phyloP scores from a whole-genome alignment of 2,888 invertebrate species.

The Drosophila phalerata region DNA sequence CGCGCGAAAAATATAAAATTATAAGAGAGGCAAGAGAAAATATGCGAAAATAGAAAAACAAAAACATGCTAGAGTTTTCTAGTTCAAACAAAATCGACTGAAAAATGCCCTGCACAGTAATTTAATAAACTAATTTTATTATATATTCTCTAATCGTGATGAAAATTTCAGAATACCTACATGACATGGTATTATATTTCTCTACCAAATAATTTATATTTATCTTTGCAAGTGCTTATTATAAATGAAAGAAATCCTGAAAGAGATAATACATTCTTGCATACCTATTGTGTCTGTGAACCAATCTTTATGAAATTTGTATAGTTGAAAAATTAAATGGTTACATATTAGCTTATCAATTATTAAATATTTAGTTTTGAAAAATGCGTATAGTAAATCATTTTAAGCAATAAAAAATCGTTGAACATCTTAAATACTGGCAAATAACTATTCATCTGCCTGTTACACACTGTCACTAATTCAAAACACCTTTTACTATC shows the following conservation, averaged over 20 bases:
- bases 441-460: too few species aligned
- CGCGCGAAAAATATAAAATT: slow-evolving; percentile 24
- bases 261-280: background rate
- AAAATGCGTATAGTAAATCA: background rate
- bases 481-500: background rate
- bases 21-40: slow-evolving; percentile 1
- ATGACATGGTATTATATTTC: too few species aligned
- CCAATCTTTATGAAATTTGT: background rate
- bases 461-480: background rate
- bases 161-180: too few species aligned
- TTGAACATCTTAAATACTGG: too few species aligned
- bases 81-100: background rate
- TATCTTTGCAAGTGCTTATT: too few species aligned
- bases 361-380: background rate
- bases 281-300: background rate
- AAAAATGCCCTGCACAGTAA: background rate
- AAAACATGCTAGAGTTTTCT: background rate
- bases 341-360: background rate
- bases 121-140: too few species aligned
- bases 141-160: too few species aligned
- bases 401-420: too few species aligned
- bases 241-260: too few species aligned
- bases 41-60: slow-evolving; percentile 13
- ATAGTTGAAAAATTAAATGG: background rate
- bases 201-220: too few species aligned